A percentile compares a stretch with the other conserved stretches of the same genome.
Conservation (phyloP, 2,113 vertebrate species). For the Bambusicola thoracicus region DNA sequence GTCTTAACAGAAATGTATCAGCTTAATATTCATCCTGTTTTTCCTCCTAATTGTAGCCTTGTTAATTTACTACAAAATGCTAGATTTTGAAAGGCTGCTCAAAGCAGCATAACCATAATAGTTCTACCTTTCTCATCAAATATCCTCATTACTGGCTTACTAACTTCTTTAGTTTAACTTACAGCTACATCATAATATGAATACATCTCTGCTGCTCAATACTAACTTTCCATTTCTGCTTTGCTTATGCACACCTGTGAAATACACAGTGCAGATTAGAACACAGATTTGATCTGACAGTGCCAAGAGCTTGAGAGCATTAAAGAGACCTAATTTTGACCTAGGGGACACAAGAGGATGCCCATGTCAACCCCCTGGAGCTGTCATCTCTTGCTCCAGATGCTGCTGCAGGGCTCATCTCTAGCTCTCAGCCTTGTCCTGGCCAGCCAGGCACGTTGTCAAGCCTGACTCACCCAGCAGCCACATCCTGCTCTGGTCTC, state of each 20-base stretch:
- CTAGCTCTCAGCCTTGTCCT: background rate
- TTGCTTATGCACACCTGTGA: background rate
- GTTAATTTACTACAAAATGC: background rate
- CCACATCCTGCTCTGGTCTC: accelerated
- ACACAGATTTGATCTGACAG: background rate
- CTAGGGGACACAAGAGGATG: background rate
- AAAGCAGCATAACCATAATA: background rate
- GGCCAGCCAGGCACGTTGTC: background rate
- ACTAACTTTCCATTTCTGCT: background rate
- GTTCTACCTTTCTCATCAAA: background rate
- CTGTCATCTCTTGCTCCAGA: background rate
- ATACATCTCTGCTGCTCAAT: background rate
- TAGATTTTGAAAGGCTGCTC: background rate
- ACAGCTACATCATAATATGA: background rate
- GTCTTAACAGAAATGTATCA: background rate
- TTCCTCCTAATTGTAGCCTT: background rate
- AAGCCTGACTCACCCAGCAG: accelerated
- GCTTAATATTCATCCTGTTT: background rate
- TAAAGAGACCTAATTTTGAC: background rate
- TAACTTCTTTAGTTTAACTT: background rate
- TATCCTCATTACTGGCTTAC: background rate
- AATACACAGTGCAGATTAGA: background rate
- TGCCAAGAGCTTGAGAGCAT: background rate
- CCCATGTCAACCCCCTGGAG: accelerated
- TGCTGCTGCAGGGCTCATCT: accelerated